Evolutionary conservation across 2,113 vertebrate species (phyloP), one percentile per base, ranked within the genome.

Genomic region (Alligator sinensis): DNA sequence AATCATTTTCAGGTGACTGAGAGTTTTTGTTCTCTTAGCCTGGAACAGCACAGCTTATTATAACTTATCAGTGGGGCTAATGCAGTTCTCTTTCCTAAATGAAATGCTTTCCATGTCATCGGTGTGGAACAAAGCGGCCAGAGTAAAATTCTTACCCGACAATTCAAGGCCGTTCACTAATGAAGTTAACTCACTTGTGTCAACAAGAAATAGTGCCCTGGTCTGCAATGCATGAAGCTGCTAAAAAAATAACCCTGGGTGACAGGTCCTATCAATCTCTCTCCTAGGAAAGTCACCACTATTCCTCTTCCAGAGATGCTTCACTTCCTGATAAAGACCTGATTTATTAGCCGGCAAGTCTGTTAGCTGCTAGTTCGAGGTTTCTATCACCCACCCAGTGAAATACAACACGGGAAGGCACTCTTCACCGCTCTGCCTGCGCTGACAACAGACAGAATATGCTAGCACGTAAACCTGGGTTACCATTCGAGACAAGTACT

Each of bases 1-100:
- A 94, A 95, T 88, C 93, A 93, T 76, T 92, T 96, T 88, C 94
- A 96, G 91, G 92, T 94, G 90, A 82, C 93, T 77, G 78, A 94
- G 92, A 90, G 84, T 2, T 19, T 63, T 22, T 58, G 18, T 68
- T 78, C 54, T 59, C n/a, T 17, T 24, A 9, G 5, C n/a, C 30
- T 24, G 54, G 17, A 14, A 12, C 34, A 47, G 47, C 47, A 47
- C 47, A 47, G 47, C 47, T 47, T 47, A 9, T 47, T 47, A 47
- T 47, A 8, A 47, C 47, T 47, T 47, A 47, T 47, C 47, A 47
- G 47, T 47, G 47, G 47, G 47, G 9, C 47, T 47, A 47, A 47
- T 47, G 47, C 47, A 47, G 47, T 80, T 92, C 79, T 92, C 77
- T 90, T 76, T 14, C 34, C 83, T 95, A 94, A 93, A 77, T 95